These are phyloP conservation scores for Caloenas nicobarica DNA, from an alignment of 2,113 vertebrate species.

Conservation along the genomic window DNA sequence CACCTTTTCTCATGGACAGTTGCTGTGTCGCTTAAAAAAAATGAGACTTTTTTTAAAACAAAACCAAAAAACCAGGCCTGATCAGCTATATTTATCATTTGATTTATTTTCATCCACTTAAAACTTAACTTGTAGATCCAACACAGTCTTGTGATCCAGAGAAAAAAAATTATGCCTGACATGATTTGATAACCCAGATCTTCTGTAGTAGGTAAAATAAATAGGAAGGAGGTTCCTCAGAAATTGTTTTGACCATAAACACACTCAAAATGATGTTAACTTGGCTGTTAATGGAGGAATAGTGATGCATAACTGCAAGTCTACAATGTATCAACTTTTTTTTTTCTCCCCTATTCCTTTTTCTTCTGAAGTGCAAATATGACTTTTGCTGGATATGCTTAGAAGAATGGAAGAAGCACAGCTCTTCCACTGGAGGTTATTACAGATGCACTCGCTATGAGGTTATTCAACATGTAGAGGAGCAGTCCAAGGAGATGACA, in stretches of 20 bases:
- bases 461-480: constrained; percentile 96
- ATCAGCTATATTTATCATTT: neutral
- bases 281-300: neutral
- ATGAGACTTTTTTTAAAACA: neutral
- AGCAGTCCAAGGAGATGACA: constrained; percentile 97
- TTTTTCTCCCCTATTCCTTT: neutral
- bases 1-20: neutral
- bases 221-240: neutral
- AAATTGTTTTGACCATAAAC: neutral
- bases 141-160: neutral
- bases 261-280: neutral
- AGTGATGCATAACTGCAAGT: neutral
- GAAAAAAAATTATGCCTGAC: neutral
- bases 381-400: constrained; percentile 99
- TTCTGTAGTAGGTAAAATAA: neutral
- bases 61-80: neutral
- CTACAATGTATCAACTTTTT: neutral
- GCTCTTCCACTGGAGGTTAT: constrained; percentile 97
- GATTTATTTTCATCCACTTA: neutral
- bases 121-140: neutral
- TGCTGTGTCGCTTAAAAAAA: neutral
- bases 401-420: constrained; percentile 99
- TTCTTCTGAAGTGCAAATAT: constrained; percentile 89
- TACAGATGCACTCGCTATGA: constrained; percentile 98
- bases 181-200: neutral